Evolutionary conservation across 2,888 invertebrate genomes (phyloP).

Genomic region (Cephus nigrinus): DNA sequence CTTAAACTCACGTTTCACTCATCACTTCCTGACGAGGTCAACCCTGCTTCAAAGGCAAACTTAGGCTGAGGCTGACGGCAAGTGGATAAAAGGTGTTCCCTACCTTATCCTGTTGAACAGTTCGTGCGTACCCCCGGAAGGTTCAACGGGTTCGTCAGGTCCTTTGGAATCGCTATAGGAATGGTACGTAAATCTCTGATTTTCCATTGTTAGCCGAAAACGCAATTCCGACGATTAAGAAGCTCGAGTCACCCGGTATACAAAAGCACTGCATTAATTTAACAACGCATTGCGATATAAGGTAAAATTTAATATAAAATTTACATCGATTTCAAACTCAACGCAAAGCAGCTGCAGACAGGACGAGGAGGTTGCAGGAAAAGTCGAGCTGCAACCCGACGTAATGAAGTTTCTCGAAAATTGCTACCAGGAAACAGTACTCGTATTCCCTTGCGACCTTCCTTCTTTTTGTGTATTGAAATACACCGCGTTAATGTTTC

Average conservation of each 20-base stretch:
- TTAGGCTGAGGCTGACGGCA: neutral
- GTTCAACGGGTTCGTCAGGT: neutral
- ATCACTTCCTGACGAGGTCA: neutral
- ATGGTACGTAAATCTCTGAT: too few relatives aligned
- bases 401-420: neutral
- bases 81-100: neutral
- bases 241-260: neutral
- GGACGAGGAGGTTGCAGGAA: too few relatives aligned
- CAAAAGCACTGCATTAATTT: neutral
- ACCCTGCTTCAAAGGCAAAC: neutral
- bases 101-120: neutral
- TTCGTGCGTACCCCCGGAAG: neutral
- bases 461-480: neutral
- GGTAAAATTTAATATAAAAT: too few relatives aligned
- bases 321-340: too few relatives aligned
- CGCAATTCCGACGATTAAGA: neutral
- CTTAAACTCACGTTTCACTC: neutral
- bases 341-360: too few relatives aligned
- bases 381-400: too few relatives aligned
- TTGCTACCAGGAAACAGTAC: neutral
- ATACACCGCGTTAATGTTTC: neutral
- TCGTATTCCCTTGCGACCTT: neutral
- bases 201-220: too few relatives aligned
- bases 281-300: neutral
- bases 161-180: neutral